phyloP scores from a whole-genome alignment of 1,140 invertebrate genomes.

The Drosophila jambulina region DNA sequence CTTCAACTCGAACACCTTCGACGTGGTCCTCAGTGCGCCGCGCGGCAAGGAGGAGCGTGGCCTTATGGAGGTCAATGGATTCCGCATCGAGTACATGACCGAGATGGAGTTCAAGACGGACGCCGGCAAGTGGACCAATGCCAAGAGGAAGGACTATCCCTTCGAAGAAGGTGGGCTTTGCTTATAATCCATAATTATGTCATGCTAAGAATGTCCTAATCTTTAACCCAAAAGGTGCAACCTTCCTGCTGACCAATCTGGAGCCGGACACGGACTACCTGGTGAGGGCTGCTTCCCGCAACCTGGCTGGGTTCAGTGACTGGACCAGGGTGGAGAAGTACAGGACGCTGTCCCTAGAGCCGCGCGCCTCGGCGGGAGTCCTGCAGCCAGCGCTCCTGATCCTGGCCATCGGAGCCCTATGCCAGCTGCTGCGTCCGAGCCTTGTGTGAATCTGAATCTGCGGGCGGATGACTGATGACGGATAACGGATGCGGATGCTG shows the following conservation, averaged over 20 bases:
- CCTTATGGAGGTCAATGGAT: slow-evolving; percentile 81
- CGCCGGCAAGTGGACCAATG: slow-evolving; percentile 81
- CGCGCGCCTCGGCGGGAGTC: slow-evolving; percentile 36
- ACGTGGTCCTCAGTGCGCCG: slow-evolving; percentile 81
- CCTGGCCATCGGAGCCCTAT: slow-evolving; percentile 13
- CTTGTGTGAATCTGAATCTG: slow-evolving; percentile 50
- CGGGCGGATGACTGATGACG: slow-evolving; percentile 35
- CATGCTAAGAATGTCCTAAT: background rate
- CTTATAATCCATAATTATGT: background rate
- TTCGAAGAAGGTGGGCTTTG: slow-evolving; percentile 78
- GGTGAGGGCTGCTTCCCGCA: slow-evolving; percentile 84
- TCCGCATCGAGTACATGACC: slow-evolving; percentile 81
- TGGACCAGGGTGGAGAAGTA: slow-evolving; percentile 74
- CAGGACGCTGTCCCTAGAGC: slow-evolving; percentile 71
- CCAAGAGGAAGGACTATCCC: slow-evolving; percentile 73
- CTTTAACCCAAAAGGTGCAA: slow-evolving; percentile 66
- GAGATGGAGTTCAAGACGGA: slow-evolving; percentile 76
- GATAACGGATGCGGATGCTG: slow-evolving; percentile 11
- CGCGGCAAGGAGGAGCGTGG: slow-evolving; percentile 46
- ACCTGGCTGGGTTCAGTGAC: slow-evolving; percentile 85
- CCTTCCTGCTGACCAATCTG: slow-evolving; percentile 81
- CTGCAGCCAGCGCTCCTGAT: background rate
- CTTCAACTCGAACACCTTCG: slow-evolving; percentile 84
- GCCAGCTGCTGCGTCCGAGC: slow-evolving; percentile 5
- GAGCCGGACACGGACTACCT: slow-evolving; percentile 83